Base-by-base conservation (phyloP, 2,888 invertebrate genomes). In the Lydus trimaculatus region DNA sequence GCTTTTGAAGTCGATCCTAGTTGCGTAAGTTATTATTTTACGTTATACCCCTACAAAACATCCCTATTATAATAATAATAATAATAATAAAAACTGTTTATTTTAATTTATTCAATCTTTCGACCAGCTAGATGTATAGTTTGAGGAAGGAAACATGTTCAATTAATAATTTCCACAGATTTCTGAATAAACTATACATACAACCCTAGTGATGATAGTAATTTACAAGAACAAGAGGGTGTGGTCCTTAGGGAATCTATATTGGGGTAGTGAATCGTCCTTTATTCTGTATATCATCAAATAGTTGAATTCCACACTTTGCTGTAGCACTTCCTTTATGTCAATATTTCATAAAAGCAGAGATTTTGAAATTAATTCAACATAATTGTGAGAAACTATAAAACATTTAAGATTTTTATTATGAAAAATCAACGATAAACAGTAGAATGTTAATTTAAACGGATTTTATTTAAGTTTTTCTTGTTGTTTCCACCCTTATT, bases 1-100 rank as follows among this genome's bases (percentile, higher is more conserved):
- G 61, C 61, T 61, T 61, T 61, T 61, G 61, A 61, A 36, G 61
- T 36, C 36, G 61, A 60, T 31, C n/a, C 60, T 20, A 20, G 48
- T 20, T 48, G 48, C 48, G 48, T 20, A 48, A 48, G 48, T 48
- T 43, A 43, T 43, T 43, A 43, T 2, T 17, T 48, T 20, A 8
- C 20, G 20, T 20, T 48, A 20, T 20, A 11, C 20, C n/a, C 17
- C 17, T 17, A 48, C 20, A 48, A 8, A 48, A 48, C 11, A 36
- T 43, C 17, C 17, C 5, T 17, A 17, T 17, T 43, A 5, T n/a
- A n/a, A 43, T 43, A 17, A 17, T 17, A 43, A n/a, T 43, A 43
- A 1, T 7, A 48, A 48, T 17, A 48, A 48, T 28, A 36, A 36
- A 4, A 36, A 13, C 15, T 36, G 36, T n/a, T n/a, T n/a, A n/a